phyloP scores from a whole-genome alignment of 2,113 vertebrate genomes.

The Ondatra zibethicus region DNA sequence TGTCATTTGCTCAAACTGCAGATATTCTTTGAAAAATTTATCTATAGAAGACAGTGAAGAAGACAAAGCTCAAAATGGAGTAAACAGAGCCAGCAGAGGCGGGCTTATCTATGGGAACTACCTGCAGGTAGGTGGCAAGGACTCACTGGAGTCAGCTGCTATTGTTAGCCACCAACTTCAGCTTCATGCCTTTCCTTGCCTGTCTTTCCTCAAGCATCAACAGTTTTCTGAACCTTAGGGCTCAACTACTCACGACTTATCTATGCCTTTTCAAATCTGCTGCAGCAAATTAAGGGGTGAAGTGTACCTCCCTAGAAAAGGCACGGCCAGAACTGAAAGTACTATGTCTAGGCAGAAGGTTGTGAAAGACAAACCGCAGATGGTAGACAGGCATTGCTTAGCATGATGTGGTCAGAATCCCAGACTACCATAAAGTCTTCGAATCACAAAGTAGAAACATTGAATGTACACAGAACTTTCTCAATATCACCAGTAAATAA shows the following conservation, averaged over 20 bases:
- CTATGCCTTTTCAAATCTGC: neutral
- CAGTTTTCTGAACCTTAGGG: neutral
- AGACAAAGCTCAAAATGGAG: slow-evolving; percentile 90
- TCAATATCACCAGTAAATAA: neutral
- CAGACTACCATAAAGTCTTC: neutral
- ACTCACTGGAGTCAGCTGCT: neutral
- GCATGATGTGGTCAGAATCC: neutral
- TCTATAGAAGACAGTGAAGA: slow-evolving; percentile 86
- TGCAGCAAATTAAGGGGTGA: neutral
- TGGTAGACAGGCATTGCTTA: neutral
- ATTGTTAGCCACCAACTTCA: neutral
- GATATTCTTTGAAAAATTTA: slow-evolving; percentile 86
- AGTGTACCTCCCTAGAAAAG: neutral
- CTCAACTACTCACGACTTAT: neutral
- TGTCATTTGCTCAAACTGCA: slow-evolving; percentile 67
- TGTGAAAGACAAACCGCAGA: neutral
- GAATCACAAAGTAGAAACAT: neutral
- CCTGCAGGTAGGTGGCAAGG: slow-evolving; percentile 89
- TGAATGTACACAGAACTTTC: neutral
- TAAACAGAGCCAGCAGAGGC: slow-evolving; percentile 93
- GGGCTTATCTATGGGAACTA: slow-evolving; percentile 95
- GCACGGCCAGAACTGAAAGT: neutral
- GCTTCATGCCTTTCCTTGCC: neutral
- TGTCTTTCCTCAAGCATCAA: neutral
- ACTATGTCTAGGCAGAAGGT: neutral